Evolutionary conservation across 2,888 invertebrate genomes (phyloP).

Genomic region (Matsumyia berberina): DNA sequence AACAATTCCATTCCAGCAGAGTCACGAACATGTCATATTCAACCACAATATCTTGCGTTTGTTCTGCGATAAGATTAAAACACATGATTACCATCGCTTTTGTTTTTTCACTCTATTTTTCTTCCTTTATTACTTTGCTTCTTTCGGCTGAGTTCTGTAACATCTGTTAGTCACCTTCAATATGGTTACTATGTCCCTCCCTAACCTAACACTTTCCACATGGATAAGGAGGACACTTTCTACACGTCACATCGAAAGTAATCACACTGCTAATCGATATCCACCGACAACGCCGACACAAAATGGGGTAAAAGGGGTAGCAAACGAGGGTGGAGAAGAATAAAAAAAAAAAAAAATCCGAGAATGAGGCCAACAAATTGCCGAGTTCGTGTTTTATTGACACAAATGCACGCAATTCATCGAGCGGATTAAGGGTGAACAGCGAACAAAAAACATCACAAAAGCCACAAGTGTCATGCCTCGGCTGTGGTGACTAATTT

Average conservation of each 20-base stretch:
- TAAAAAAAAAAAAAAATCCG: constrained; percentile 17
- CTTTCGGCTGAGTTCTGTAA: background rate
- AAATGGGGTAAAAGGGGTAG: background rate
- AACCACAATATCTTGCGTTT: constrained; percentile 23
- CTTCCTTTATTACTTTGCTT: constrained; percentile 6
- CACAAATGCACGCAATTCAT: constrained; percentile 50
- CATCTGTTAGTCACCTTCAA: constrained; percentile 11
- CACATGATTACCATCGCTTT: constrained; percentile 13
- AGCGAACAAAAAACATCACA: background rate
- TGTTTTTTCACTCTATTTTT: background rate
- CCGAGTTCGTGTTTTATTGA: constrained; percentile 46
- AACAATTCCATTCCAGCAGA: constrained; percentile 1
- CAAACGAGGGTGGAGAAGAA: background rate
- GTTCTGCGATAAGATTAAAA: constrained; percentile 42
- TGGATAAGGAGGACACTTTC: background rate
- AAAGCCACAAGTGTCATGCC: constrained; percentile 50
- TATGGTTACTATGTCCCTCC: background rate
- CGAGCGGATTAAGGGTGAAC: constrained; percentile 28
- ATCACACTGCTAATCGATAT: constrained; percentile 31
- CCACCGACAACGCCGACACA: no score
- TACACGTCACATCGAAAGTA: constrained; percentile 11
- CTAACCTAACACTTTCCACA: constrained; percentile 8
- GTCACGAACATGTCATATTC: constrained; percentile 45
- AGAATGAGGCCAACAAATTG: constrained; percentile 40
- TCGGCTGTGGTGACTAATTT: background rate